phyloP scores from a whole-genome alignment of 2,113 vertebrate genomes.

The Aspiorhynchus laticeps region DNA sequence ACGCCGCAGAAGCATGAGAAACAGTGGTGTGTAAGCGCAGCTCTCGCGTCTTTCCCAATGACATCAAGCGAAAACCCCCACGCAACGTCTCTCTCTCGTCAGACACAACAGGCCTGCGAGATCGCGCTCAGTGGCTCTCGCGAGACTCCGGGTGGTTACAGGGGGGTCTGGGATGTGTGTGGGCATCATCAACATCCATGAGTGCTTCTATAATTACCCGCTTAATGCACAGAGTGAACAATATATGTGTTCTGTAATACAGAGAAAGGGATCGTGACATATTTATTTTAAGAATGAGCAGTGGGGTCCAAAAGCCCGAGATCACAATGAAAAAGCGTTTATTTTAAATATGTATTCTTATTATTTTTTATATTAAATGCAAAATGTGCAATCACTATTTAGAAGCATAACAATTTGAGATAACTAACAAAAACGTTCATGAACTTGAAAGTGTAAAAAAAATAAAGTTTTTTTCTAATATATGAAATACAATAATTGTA shows the following conservation, averaged over 20 bases:
- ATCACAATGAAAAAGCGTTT: not conserved
- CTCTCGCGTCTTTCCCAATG: conserved; percentile 63
- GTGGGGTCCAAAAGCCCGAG: not conserved
- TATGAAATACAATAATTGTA: not conserved
- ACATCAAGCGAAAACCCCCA: conserved; percentile 72
- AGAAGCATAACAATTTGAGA: not conserved
- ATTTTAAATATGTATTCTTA: not conserved
- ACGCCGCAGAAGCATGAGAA: not conserved
- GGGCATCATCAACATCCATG: not conserved
- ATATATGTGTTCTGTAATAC: not conserved
- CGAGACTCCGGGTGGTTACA: conserved; percentile 60
- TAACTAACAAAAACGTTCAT: too few species aligned
- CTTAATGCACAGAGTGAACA: not conserved
- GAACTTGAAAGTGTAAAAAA: too few species aligned
- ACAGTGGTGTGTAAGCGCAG: not conserved
- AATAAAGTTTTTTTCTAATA: not conserved
- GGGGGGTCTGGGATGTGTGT: not conserved
- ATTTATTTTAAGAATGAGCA: not conserved
- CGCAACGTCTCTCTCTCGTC: conserved; percentile 42
- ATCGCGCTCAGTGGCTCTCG: conserved; percentile 67
- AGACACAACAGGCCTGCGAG: conserved; percentile 56
- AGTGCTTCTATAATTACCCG: not conserved
- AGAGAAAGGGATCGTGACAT: not conserved
- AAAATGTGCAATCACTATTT: not conserved
- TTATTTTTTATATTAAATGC: not conserved